Evolutionary conservation across 2,888 invertebrate species (phyloP).

Genomic region (Agrochola lychnidis): DNA sequence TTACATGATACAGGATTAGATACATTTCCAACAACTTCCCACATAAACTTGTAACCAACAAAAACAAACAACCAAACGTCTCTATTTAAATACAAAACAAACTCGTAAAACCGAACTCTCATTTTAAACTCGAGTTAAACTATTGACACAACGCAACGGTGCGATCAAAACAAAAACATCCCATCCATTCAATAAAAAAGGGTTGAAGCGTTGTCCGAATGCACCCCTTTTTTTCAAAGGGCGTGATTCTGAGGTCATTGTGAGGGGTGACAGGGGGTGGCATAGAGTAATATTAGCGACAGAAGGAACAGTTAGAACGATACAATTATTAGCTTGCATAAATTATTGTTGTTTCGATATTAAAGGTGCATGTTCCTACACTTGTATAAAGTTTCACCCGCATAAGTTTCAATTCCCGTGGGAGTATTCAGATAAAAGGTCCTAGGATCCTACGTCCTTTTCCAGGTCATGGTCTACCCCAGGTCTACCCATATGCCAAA

Average conservation of each 20-base stretch:
- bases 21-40: slow-evolving; percentile 22
- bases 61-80: slow-evolving; percentile 42
- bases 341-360: neutral
- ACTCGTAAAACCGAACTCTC: slow-evolving; percentile 53
- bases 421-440: too few relatives aligned
- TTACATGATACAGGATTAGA: neutral
- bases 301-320: slow-evolving; percentile 26
- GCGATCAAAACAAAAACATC: slow-evolving; percentile 64
- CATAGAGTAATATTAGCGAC: slow-evolving; percentile 12
- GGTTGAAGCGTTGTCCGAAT: slow-evolving; percentile 52
- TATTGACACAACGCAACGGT: slow-evolving; percentile 64
- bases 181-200: slow-evolving; percentile 50
- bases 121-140: slow-evolving; percentile 58
- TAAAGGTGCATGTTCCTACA: neutral
- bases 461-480: too few relatives aligned
- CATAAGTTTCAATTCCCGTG: too few relatives aligned
- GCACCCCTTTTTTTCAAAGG: slow-evolving; percentile 64
- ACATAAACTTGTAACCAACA: slow-evolving; percentile 32
- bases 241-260: slow-evolving; percentile 71
- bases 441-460: too few relatives aligned
- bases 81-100: slow-evolving; percentile 53
- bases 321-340: neutral
- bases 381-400: too few relatives aligned
- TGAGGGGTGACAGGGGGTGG: slow-evolving; percentile 47
- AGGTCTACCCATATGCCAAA: too few relatives aligned